Conservation (phyloP, 2,888 invertebrate genomes). For the Limnephilus lunatus region DNA sequence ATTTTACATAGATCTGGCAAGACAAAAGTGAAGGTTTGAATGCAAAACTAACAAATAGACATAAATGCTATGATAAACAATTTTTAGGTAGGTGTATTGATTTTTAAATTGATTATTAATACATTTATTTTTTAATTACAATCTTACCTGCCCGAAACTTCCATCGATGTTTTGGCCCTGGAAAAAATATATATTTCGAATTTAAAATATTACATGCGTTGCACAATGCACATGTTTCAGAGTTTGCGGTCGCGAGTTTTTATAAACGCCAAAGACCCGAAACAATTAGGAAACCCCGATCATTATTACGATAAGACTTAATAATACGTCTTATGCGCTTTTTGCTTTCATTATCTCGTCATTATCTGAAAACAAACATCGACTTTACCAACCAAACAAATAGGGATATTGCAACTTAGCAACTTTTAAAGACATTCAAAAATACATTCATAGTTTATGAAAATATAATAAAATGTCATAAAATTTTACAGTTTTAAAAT, state of each 20-base stretch:
- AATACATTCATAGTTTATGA: too few relatives aligned
- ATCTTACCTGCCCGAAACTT: background rate
- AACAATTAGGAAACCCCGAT: slow-evolving; percentile 39
- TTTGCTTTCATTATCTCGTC: slow-evolving; percentile 39
- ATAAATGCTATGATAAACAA: too few relatives aligned
- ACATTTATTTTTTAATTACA: too few relatives aligned
- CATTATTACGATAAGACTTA: slow-evolving; percentile 34
- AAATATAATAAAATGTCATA: too few relatives aligned
- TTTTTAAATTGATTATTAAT: too few relatives aligned
- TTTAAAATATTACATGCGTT: background rate
- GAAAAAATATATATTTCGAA: background rate
- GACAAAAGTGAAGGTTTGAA: too few relatives aligned
- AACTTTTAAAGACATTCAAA: background rate
- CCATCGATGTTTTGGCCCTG: background rate
- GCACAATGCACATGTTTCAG: background rate
- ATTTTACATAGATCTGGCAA: too few relatives aligned
- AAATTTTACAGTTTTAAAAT: background rate
- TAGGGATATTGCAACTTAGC: background rate
- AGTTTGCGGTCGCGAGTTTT: slow-evolving; percentile 6
- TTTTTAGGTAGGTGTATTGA: too few relatives aligned
- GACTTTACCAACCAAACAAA: background rate
- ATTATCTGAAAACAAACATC: slow-evolving; percentile 27
- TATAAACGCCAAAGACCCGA: slow-evolving; percentile 39
- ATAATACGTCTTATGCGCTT: slow-evolving; percentile 31
- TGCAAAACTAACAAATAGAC: too few relatives aligned